These are phyloP conservation scores for Hyles vespertilio DNA, from an alignment of 1,140 invertebrate genomes.

Conservation along the genomic window DNA sequence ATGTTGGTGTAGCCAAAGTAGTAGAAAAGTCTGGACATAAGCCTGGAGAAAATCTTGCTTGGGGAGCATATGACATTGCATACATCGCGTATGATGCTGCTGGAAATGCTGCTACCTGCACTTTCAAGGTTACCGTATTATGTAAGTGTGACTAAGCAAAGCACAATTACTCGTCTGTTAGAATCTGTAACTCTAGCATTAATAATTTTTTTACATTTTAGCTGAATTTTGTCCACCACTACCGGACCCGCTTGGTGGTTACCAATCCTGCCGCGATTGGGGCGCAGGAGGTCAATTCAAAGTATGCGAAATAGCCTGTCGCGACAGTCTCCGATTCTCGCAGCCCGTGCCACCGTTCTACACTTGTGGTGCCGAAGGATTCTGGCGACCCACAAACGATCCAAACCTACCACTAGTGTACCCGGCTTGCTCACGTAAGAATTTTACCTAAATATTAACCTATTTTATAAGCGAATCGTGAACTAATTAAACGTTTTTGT, in stretches of 20 bases:
- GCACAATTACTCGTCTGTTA: background rate
- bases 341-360: constrained; percentile 95
- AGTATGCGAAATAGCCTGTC: constrained; percentile 92
- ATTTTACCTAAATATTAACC: background rate
- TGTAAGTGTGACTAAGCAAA: constrained; percentile 78
- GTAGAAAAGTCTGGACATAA: constrained; percentile 91
- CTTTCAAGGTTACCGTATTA: constrained; percentile 94
- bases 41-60: constrained; percentile 93
- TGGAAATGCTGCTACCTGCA: constrained; percentile 93
- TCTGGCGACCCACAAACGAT: constrained; percentile 92
- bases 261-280: constrained; percentile 95
- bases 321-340: constrained; percentile 90
- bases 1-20: constrained; percentile 86
- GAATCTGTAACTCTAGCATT: background rate
- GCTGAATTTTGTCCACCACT: constrained; percentile 91
- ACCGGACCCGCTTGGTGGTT: constrained; percentile 91
- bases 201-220: constrained; percentile 3
- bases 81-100: constrained; percentile 95
- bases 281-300: constrained; percentile 96
- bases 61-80: constrained; percentile 95
- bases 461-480: constrained; percentile 1
- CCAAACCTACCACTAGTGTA: constrained; percentile 88
- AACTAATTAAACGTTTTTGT: constrained; percentile 9
- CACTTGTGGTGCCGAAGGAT: constrained; percentile 96
- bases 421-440: constrained; percentile 91